Base-by-base conservation (phyloP, 1,140 invertebrate genomes). In the Eriosoma lanigerum region DNA sequence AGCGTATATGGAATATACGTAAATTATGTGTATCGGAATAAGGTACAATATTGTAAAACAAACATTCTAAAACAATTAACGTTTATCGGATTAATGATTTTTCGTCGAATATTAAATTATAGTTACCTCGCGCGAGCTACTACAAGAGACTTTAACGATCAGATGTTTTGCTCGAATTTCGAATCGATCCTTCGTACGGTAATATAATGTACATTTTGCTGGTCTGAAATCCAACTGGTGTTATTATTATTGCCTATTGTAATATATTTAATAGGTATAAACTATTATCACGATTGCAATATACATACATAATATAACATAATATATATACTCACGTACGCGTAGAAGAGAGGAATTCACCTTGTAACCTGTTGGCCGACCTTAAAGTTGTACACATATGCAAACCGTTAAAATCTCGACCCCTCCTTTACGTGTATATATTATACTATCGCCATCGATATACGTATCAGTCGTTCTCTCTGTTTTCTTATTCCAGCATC, bases 331-430 rank as follows among this genome's bases (percentile, higher is more conserved):
- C 29, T 70, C 3, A 29, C 24, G 26, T 60, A 60, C 56, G 3
- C 54, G 3, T 38, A 76, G 38, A 76, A 32, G 21, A 78, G 56
- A 26, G 73, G 73, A 78, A 78, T 78, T 78, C 54, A 78, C 73
- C 56, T 78, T 78, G 72, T 75, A 75, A 75, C 72, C 52, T 75
- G 73, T 78, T 78, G 15, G 29, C 56, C 56, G 73, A 58, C 73
- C 73, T 78, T 46, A 78, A 58, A 78, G 56, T 78, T 60, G 56
- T 60, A 46, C 9, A 32, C 15, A 78, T 75, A 75, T 75, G 68
- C 72, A 75, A 75, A 60, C 29, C 56, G 54, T 44, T 78, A 78
- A 78, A 78, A 78, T 78, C 73, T 60, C 46, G 29, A 70, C 44
- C 68, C 68, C 66, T 50, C 68, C 46, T 26, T 50, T 29, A 13